Base-by-base conservation (phyloP, 2,113 vertebrate genomes). In the Chauna torquata region DNA sequence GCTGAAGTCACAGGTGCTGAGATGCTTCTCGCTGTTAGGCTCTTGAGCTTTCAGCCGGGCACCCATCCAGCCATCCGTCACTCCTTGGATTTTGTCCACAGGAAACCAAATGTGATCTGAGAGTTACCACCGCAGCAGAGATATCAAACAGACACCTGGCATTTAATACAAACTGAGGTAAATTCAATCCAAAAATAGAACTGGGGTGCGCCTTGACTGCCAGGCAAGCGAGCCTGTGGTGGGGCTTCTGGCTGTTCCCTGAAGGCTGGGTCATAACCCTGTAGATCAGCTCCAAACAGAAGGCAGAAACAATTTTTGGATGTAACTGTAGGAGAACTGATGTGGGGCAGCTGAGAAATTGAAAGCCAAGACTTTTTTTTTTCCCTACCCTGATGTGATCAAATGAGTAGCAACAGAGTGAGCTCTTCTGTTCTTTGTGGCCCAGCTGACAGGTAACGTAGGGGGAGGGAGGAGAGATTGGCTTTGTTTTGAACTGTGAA, bases 401-500 rank as follows among this genome's bases (percentile, higher is more conserved):
- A 57, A 22, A 2, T 2, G 61, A 96, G 62, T 40, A 89, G 23
- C 36, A 93, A 30, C 28, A 14, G 85, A 91, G 64, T 1, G 28
- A 91, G 55, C 2, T 19, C 69, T 83, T 86, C 69, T 6, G 2
- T 54, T 75, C 87, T 70, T 62, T 74, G 64, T 95, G 62, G 52
- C 85, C 38, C 4, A 2, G 82, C 82, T 91, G 79, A 92, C 85
- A 96, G 95, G 66, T 83, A 92, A 55, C 12, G 57, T 45, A 79
- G 70, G 36, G 57, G 90, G 82, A 94, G 57, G 90, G 82, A 94
- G 82, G 92, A 0, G 8, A 90, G 78, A 28, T 54, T 76, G 62
- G 49, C 92, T 96, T 94, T 95, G 78, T 90, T 96, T 96, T 89
- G 83, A 82, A 11, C 70, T 85, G 27, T 65, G 82, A 90, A 93